These are phyloP conservation scores for Percina caprodes DNA, from an alignment of 2,113 vertebrate species.

Conservation along the genomic window DNA sequence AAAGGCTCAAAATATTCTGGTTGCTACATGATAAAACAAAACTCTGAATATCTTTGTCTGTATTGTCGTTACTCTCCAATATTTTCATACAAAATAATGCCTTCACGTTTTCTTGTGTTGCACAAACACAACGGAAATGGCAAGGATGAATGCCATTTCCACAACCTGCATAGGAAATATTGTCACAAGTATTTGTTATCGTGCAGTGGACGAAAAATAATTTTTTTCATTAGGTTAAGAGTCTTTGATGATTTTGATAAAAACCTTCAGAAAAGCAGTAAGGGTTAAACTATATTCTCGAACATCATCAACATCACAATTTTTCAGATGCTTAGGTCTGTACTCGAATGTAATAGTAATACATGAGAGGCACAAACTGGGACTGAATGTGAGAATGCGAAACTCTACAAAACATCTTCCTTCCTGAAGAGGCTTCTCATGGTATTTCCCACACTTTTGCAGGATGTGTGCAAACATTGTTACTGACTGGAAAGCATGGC, in stretches of 20 bases:
- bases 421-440: constrained; percentile 26
- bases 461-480: constrained; percentile 64
- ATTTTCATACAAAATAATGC: neutral
- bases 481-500: constrained; percentile 64
- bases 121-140: neutral
- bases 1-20: constrained; percentile 2
- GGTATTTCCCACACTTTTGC: constrained; percentile 68
- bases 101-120: neutral
- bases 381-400: constrained; percentile 2
- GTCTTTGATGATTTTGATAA: neutral
- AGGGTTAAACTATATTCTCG: neutral
- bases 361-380: constrained; percentile 21
- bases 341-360: neutral
- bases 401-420: constrained; percentile 41
- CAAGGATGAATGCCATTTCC: neutral
- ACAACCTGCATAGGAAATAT: neutral
- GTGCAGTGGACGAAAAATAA: neutral
- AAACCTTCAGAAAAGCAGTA: neutral
- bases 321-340: neutral
- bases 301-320: neutral
- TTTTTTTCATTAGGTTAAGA: neutral
- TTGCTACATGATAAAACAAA: neutral
- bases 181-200: neutral
- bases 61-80: neutral
- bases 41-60: neutral